Evolutionary conservation across 2,888 invertebrate genomes (phyloP), one percentile per base, ranked within the genome.

Genomic region (Mesorhabditis sp.): DNA sequence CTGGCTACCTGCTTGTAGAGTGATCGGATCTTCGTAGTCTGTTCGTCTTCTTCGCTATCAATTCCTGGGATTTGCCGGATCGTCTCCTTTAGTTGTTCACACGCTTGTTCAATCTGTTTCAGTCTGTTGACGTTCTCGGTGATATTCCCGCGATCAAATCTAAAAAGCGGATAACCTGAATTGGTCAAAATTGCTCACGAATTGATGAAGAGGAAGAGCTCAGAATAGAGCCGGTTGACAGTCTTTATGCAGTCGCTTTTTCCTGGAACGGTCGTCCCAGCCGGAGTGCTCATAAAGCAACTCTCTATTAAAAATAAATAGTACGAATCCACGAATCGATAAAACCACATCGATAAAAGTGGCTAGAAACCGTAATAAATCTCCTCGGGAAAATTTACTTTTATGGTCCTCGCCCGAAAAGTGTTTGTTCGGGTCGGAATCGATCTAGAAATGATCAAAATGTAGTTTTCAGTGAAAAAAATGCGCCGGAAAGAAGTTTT

Each of bases 71-170:
- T 71, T 50, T 50, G 58, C 58, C 58, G 58, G n/a, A 50, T 50
- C 7, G 7, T 50, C n/a, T 10, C 58, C 58, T 50, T 50, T 50
- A 50, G n/a, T n/a, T 50, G 58, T 50, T 50, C 58, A 50, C 58
- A 10, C 58, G 58, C 58, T 50, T 50, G 58, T 50, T 50, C 58
- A 50, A 50, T 50, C 66, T 62, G 66, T n/a, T 74, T 67, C 6
- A 78, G 73, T 44, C 75, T 71, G n/a, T 67, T 61, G 7, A 74
- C 70, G 4, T 74, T 45, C 15, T 78, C 78, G 5, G 78, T 70
- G 7, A 73, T 76, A 10, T 71, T 72, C 64, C 76, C 76, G 63
- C 74, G 76, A 42, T 78, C 78, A 5, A 75, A 72, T 0, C 78
- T 78, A 41, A 45, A 44, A 42, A 44, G 5, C 6, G 13, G 15